A percentile compares a stretch with the other conserved stretches of the same genome.
These are phyloP conservation scores for Mesorhabditis spiculigera DNA, from an alignment of 2,888 invertebrate species.

Conservation along the genomic window DNA sequence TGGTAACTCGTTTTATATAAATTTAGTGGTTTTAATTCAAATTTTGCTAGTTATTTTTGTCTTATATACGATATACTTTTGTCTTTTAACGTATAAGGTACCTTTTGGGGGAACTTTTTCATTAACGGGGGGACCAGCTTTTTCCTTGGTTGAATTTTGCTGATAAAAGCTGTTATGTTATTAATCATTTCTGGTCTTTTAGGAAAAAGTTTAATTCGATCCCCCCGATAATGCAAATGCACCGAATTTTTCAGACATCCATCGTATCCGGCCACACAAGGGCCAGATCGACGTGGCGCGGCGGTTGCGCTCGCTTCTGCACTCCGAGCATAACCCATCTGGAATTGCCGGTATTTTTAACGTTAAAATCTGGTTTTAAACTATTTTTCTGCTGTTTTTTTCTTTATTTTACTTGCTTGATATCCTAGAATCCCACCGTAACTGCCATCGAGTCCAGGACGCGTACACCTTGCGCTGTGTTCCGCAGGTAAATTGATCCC, in stretches of 20 bases:
- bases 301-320: conserved; percentile 67
- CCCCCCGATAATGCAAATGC: no score
- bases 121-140: no score
- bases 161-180: neutral
- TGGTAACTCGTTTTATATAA: conserved; percentile 55
- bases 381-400: no score
- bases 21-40: neutral
- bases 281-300: conserved; percentile 68
- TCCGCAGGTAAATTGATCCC: conserved; percentile 61
- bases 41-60: no score
- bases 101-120: no score
- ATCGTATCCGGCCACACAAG: conserved; percentile 68
- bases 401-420: neutral
- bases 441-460: conserved; percentile 70
- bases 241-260: conserved; percentile 63
- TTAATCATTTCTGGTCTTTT: neutral
- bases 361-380: no score
- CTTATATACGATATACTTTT: no score
- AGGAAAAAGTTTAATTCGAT: conserved; percentile 3
- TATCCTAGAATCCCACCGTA: conserved; percentile 67
- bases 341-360: conserved; percentile 66
- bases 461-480: conserved; percentile 71
- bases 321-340: conserved; percentile 68
- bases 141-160: no score
- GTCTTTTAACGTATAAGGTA: no score